Base-by-base conservation (phyloP, 2,888 invertebrate species). In the Cephus spinipes region DNA sequence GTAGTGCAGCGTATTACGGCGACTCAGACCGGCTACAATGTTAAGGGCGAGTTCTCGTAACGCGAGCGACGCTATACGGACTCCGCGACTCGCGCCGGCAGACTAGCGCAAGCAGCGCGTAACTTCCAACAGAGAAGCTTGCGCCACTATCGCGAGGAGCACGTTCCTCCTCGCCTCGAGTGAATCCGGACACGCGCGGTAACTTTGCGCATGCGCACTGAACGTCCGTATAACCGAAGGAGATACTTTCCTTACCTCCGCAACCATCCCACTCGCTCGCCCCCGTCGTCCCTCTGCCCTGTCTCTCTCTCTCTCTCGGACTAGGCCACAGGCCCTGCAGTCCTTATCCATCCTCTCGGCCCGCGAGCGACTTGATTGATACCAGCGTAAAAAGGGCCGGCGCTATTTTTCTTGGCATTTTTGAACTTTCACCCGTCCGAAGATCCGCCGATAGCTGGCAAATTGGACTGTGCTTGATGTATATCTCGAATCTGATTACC, bases 51-150 rank as follows among this genome's bases (percentile, higher is more conserved):
- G 33, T 73, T 76, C 75, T 77, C 55, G 55, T 55, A 9, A 55
- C 77, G 68, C 73, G 77, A 76, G 79, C 78, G 79, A 80, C 76
- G 78, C 73, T 79, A 79, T 83, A 83, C 85, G 55, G 55, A 55
- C 55, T 80, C 84, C 83, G 80, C 83, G 85, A 83, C 85, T 83
- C 85, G 85, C 83, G 85, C 85, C 88, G 85, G 82, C 82, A 81
- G 83, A 86, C 85, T 87, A 84, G 83, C 80, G 77, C 77, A 81
- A 81, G 84, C 55, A 9, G 23, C 55, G 23, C 55, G 55, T 55
- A 55, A 55, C 55, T 23, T 55, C 55, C 55, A 23, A 55, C 55
- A 23, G 55, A 55, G 55, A 55, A 55, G 55, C 55, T 55, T 55
- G 55, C 55, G 55, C 55, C 55, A 55, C 55, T 55, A 55, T 55